A percentile compares a stretch with the other conserved stretches of the same genome.
Conservation (phyloP, 2,797 vertebrate genomes). For the Paguma larvata region DNA sequence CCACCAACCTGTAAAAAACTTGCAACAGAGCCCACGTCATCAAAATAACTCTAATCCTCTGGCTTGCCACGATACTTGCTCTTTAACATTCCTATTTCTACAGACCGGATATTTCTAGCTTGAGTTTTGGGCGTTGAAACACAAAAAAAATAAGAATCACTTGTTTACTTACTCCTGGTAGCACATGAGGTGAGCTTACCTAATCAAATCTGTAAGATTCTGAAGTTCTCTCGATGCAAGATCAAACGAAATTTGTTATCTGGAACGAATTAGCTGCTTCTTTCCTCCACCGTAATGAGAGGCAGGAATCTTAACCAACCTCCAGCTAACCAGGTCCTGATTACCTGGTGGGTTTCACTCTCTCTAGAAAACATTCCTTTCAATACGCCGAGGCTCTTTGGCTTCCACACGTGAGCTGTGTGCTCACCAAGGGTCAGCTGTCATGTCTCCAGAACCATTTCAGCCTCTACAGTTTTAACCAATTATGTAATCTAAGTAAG, state of each 20-base stretch:
- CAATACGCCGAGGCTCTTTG: not conserved
- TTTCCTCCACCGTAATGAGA: not conserved
- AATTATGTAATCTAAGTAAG: not conserved
- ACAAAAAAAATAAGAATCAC: not conserved
- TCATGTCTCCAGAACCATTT: not conserved
- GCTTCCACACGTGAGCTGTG: not conserved
- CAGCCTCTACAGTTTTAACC: not conserved
- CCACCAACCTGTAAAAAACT: conserved; percentile 98
- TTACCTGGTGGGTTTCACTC: not conserved
- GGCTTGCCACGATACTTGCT: not conserved
- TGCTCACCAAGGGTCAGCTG: not conserved
- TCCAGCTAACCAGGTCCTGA: not conserved
- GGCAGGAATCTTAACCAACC: not conserved
- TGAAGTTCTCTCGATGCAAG: not conserved
- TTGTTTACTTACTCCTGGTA: not conserved
- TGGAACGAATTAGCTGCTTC: not conserved
- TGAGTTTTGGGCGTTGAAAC: not conserved
- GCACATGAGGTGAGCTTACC: not conserved
- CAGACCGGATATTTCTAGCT: not conserved
- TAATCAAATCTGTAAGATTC: not conserved
- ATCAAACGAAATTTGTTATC: not conserved
- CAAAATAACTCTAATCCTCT: not conserved
- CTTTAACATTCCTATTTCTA: not conserved
- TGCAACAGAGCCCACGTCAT: not conserved
- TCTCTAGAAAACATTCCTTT: not conserved